A percentile compares a stretch with the other conserved stretches of the same genome.
Evolutionary conservation across 1,140 invertebrate species (phyloP).

Genomic region (Solenopsis fugax): DNA sequence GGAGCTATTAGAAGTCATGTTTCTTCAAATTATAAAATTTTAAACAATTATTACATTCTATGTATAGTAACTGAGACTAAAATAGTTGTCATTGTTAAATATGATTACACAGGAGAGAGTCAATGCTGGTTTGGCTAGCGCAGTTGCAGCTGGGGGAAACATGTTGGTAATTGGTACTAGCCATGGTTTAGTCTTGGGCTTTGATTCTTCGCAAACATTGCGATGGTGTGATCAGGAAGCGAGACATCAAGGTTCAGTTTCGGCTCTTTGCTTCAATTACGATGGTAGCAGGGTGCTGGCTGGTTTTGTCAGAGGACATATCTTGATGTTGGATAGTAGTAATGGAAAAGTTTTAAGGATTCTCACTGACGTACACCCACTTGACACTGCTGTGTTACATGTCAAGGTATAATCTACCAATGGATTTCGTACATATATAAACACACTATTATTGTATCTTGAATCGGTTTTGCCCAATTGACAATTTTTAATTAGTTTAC

Average conservation of each 20-base stretch:
- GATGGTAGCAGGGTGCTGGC: slow-evolving; percentile 95
- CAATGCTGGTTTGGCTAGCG: slow-evolving; percentile 95
- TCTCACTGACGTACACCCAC: slow-evolving; percentile 94
- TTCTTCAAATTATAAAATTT: slow-evolving; percentile 44
- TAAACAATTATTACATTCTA: background rate
- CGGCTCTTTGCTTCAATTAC: slow-evolving; percentile 94
- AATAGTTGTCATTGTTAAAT: slow-evolving; percentile 15
- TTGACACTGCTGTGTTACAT: slow-evolving; percentile 94
- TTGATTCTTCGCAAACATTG: slow-evolving; percentile 94
- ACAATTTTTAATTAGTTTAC: slow-evolving; percentile 1
- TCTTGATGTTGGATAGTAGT: slow-evolving; percentile 93
- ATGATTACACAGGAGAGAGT: slow-evolving; percentile 91
- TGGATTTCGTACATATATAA: background rate
- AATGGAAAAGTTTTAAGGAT: slow-evolving; percentile 93
- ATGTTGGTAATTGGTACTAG: slow-evolving; percentile 97
- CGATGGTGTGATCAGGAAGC: slow-evolving; percentile 94
- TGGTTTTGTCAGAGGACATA: slow-evolving; percentile 95
- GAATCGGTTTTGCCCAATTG: background rate
- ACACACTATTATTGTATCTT: background rate
- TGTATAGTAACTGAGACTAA: slow-evolving; percentile 28
- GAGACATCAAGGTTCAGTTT: slow-evolving; percentile 93
- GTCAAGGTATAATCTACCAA: slow-evolving; percentile 89
- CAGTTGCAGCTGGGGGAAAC: slow-evolving; percentile 91
- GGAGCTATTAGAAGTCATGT: background rate
- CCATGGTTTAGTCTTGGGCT: slow-evolving; percentile 96